phyloP scores from a whole-genome alignment of 2,888 invertebrate species.

The Acronicta alni region DNA sequence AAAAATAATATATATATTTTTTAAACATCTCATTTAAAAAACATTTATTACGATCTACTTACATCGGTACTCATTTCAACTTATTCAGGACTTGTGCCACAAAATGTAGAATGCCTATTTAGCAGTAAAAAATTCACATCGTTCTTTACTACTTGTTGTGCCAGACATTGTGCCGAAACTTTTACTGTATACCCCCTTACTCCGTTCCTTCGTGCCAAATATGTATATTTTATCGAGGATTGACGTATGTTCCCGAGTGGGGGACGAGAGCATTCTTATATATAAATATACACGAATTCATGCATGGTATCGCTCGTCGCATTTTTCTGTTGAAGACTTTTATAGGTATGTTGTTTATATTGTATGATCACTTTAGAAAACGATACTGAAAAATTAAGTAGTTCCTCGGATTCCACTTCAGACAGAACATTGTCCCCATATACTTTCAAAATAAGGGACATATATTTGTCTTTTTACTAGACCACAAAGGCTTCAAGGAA shows the following conservation, averaged over 20 bases:
- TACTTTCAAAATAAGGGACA: not conserved
- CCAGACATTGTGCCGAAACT: not conserved
- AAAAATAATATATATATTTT: too few species aligned
- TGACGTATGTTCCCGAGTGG: not conserved
- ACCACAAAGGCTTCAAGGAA: too few species aligned
- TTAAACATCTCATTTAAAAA: too few species aligned
- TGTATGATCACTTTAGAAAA: not conserved
- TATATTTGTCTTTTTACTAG: not conserved
- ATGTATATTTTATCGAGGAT: not conserved
- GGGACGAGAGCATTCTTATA: not conserved
- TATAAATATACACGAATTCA: not conserved
- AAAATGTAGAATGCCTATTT: too few species aligned
- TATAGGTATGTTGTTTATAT: not conserved
- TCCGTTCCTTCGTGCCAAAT: not conserved
- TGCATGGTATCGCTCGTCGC: not conserved
- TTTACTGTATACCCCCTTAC: not conserved
- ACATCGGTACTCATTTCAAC: too few species aligned
- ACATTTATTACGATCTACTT: too few species aligned
- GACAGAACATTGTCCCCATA: not conserved
- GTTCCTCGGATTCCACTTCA: not conserved
- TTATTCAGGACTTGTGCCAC: too few species aligned
- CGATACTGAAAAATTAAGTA: not conserved
- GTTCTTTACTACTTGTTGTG: too few species aligned
- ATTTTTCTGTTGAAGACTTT: not conserved
- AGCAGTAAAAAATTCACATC: too few species aligned